phyloP scores from a whole-genome alignment of 2,888 invertebrate genomes.

The Cataglyphis cursor region DNA sequence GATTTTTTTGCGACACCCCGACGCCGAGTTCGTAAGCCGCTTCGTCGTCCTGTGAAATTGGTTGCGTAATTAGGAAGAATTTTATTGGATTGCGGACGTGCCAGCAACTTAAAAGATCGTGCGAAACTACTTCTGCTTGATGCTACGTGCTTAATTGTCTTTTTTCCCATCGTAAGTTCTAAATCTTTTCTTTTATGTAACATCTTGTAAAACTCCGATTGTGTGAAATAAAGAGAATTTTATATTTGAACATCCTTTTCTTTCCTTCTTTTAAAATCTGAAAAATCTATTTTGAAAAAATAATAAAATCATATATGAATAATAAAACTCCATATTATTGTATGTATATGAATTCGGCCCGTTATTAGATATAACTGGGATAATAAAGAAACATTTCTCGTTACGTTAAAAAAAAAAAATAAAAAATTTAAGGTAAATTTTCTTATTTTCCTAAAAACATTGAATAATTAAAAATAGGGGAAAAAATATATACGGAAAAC shows the following conservation, averaged over 20 bases:
- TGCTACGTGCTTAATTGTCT: not conserved
- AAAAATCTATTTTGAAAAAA: not conserved
- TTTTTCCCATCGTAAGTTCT: not conserved
- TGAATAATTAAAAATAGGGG: not conserved
- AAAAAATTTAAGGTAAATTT: not conserved
- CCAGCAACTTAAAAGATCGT: not conserved
- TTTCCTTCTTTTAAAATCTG: not conserved
- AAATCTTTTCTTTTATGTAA: not conserved
- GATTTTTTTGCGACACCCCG: constrained; percentile 26
- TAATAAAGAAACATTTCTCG: not conserved
- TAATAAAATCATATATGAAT: not conserved
- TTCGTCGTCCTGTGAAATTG: constrained; percentile 13
- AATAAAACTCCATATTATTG: not conserved
- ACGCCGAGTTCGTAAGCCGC: constrained; percentile 3
- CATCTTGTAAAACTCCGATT: not conserved
- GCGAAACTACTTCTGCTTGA: not conserved
- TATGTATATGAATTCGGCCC: not conserved
- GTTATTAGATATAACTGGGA: not conserved
- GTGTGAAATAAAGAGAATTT: not conserved
- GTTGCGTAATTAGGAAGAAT: constrained; percentile 22
- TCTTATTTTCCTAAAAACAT: not conserved
- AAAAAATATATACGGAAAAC: not conserved
- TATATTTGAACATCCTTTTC: not conserved
- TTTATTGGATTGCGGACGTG: constrained; percentile 21
- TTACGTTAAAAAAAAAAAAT: not conserved